Evolutionary conservation across 2,888 invertebrate genomes (phyloP).

Genomic region (Agriopis leucophaearia): DNA sequence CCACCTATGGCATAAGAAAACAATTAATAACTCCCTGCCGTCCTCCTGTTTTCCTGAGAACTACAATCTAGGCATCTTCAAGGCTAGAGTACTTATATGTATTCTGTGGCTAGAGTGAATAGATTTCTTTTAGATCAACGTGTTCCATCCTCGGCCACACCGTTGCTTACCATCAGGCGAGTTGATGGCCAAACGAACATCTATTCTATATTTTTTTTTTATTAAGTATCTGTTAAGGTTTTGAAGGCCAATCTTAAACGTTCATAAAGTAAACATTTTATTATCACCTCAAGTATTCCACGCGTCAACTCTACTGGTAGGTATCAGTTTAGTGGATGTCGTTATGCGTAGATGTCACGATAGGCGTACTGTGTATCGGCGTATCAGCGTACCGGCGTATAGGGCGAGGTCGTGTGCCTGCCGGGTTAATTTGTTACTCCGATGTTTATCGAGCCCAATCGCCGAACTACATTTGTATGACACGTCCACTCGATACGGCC

Average conservation of each 20-base stretch:
- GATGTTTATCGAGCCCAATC: conserved; percentile 65
- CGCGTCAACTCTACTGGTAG: conserved; percentile 50
- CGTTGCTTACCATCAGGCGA: no score
- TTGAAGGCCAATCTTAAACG: neutral
- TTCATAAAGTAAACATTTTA: neutral
- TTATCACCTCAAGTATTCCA: conserved; percentile 33
- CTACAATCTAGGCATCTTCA: no score
- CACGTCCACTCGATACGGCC: conserved; percentile 62
- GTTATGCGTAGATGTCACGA: conserved; percentile 69
- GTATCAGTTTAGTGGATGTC: conserved; percentile 74
- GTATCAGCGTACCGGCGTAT: conserved; percentile 39
- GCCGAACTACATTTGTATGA: conserved; percentile 64
- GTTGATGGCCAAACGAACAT: no score
- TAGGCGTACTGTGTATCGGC: conserved; percentile 51
- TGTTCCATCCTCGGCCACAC: no score
- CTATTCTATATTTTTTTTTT: no score
- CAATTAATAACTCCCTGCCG: no score
- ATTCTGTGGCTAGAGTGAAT: no score
- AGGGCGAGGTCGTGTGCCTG: conserved; percentile 50
- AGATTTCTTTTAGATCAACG: no score
- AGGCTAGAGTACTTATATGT: no score
- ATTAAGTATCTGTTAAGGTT: no score
- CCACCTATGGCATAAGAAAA: no score
- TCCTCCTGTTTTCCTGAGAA: no score
- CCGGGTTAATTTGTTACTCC: conserved; percentile 77